phyloP scores from a whole-genome alignment of 1,140 invertebrate species.

The Rhyzopertha dominica region DNA sequence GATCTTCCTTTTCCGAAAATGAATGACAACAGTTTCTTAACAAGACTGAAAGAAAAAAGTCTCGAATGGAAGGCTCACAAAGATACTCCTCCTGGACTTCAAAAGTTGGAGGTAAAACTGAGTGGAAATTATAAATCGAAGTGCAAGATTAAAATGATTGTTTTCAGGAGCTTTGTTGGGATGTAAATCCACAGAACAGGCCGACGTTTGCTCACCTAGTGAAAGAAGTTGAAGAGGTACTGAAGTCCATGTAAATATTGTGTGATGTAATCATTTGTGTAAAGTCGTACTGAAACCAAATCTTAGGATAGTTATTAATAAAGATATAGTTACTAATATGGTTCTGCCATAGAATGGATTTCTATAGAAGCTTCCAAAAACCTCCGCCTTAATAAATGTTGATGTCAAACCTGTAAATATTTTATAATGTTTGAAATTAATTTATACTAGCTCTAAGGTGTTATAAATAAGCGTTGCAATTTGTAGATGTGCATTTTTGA shows the following conservation, averaged over 20 bases:
- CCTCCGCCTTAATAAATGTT: no score
- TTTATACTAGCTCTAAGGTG: no score
- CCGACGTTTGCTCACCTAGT: conserved; percentile 36
- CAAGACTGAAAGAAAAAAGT: conserved; percentile 61
- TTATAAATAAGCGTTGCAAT: no score
- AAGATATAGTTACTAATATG: no score
- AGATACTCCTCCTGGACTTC: conserved; percentile 58
- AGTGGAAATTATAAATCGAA: not conserved
- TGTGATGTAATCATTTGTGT: no score
- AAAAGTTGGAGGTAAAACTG: conserved; percentile 54
- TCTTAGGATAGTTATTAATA: no score
- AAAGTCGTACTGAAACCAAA: no score
- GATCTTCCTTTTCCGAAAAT: conserved; percentile 79
- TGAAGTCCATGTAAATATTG: conserved; percentile 42
- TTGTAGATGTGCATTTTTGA: no score
- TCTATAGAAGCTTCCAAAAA: no score
- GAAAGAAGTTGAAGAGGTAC: conserved; percentile 34
- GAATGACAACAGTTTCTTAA: conserved; percentile 70
- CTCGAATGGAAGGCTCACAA: conserved; percentile 62
- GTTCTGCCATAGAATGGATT: no score
- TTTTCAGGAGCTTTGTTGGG: conserved; percentile 37
- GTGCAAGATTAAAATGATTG: conserved; percentile 1
- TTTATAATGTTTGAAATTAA: no score
- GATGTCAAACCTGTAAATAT: no score
- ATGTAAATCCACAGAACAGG: conserved; percentile 38